Base-by-base conservation (phyloP, 2,113 vertebrate species). In the Oryzias curvinotus region DNA sequence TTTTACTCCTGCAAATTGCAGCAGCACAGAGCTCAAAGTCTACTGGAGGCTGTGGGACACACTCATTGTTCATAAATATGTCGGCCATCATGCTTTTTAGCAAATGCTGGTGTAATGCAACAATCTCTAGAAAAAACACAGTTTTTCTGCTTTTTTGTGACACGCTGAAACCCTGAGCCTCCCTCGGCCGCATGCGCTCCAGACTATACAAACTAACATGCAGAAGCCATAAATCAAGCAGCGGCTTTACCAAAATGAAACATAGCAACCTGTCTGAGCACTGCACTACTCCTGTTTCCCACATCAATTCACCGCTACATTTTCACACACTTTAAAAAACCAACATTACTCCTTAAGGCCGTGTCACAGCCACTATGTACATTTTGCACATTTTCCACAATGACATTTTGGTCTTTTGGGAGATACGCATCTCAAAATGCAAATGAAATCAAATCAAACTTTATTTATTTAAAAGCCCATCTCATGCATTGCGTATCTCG, bases 1-100 rank as follows among this genome's bases (percentile, higher is more conserved):
- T 80, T 89, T 89, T 89, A 87, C 81, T 88, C 75, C 85, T 71
- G 80, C 87, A 91, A 91, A 90, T 51, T 75, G 76, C 75, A 85
- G 71, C 75, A 81, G 80, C 79, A 68, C 62, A 73, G 63, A 73
- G 72, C 78, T 80, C 84, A 85, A 80, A 87, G 81, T 87, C 83
- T 68, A 78, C 73, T 71, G 78, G 43, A 82, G 55, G 65, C 85
- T 82, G 73, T 65, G 36, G 62, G 72, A 82, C 70, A 72, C 50
- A 59, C 70, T 72, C 66, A 75, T 50, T 56, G 78, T 68, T 45
- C 44, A 66, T 56, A 41, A 66, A 42, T 44, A 65, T 66, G 62
- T 54, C 21, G 64, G 30, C 36, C 16, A 75, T 66, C 71, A 76
- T 52, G 47, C 66, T 78, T 77, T 75, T 66, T 52, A 73, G 77